These are phyloP conservation scores for Xanthostigma xanthostigma DNA, from an alignment of 2,888 invertebrate genomes.

Conservation along the genomic window DNA sequence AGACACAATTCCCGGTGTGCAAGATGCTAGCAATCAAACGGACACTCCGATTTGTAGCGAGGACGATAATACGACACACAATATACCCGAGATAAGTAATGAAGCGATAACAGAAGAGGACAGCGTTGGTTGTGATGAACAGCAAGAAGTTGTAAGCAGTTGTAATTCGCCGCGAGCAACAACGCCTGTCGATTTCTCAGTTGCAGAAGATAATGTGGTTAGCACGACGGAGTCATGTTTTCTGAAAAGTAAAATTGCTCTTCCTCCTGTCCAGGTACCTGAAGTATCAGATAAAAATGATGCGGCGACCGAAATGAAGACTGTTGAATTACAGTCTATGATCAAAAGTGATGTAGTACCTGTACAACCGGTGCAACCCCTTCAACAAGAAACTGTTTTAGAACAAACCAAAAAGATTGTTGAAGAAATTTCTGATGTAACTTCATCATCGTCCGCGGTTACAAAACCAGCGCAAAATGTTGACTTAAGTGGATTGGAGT, in stretches of 20 bases:
- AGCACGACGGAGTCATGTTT: too few relatives aligned
- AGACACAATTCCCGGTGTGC: slow-evolving; percentile 37
- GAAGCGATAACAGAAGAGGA: slow-evolving; percentile 8
- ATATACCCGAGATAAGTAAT: slow-evolving; percentile 9
- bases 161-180: too few relatives aligned
- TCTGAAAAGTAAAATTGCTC: too few relatives aligned
- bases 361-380: background rate
- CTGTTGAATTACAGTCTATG: too few relatives aligned
- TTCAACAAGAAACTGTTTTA: slow-evolving; percentile 12
- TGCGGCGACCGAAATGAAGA: too few relatives aligned
- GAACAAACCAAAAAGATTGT: background rate
- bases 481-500: slow-evolving; percentile 66
- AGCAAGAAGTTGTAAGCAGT: background rate
- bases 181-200: too few relatives aligned
- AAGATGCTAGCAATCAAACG: slow-evolving; percentile 72
- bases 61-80: slow-evolving; percentile 35
- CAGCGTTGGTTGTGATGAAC: background rate
- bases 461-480: slow-evolving; percentile 25
- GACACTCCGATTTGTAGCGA: slow-evolving; percentile 57
- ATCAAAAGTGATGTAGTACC: background rate
- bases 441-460: too few relatives aligned
- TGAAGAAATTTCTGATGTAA: too few relatives aligned
- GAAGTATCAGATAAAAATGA: too few relatives aligned
- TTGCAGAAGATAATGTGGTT: too few relatives aligned
- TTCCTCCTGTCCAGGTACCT: too few relatives aligned